These are phyloP conservation scores for Drosophila biarmipes DNA, from an alignment of 1,140 invertebrate species.

Conservation along the genomic window DNA sequence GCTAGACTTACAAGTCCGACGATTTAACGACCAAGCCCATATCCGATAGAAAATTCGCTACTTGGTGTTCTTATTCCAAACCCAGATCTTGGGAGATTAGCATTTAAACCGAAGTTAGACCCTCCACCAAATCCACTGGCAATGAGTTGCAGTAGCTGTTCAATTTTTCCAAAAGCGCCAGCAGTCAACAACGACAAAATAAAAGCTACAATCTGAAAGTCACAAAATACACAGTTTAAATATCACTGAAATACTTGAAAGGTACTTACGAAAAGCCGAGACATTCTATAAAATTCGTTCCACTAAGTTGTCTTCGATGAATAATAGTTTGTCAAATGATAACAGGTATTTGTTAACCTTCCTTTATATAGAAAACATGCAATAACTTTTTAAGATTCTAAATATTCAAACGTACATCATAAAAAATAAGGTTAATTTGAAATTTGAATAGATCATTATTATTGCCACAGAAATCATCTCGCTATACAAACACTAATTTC, in stretches of 20 bases:
- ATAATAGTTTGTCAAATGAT: neutral
- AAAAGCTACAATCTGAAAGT: constrained; percentile 30
- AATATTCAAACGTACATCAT: constrained; percentile 8
- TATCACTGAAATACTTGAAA: neutral
- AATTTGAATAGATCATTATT: neutral
- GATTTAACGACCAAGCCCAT: constrained; percentile 4
- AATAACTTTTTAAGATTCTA: neutral
- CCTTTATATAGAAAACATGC: constrained; percentile 17
- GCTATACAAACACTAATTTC: neutral
- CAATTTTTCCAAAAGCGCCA: constrained; percentile 11
- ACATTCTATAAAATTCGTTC: constrained; percentile 6
- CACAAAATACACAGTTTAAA: too few relatives aligned
- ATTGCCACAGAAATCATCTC: neutral
- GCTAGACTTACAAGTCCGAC: neutral
- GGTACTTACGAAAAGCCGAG: constrained; percentile 13
- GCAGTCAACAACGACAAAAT: constrained; percentile 25
- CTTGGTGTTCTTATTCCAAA: constrained; percentile 1
- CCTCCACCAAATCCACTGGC: neutral
- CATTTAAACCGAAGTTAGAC: neutral
- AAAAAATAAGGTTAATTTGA: constrained; percentile 9
- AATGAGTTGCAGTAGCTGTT: neutral
- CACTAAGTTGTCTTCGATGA: neutral
- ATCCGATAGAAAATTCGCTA: constrained; percentile 5
- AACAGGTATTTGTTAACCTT: neutral
- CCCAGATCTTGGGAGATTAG: neutral